Percentiles rank a stretch among this genome's conserved stretches.
Conservation (phyloP, 2,797 vertebrate species). For the Betta splendens region DNA sequence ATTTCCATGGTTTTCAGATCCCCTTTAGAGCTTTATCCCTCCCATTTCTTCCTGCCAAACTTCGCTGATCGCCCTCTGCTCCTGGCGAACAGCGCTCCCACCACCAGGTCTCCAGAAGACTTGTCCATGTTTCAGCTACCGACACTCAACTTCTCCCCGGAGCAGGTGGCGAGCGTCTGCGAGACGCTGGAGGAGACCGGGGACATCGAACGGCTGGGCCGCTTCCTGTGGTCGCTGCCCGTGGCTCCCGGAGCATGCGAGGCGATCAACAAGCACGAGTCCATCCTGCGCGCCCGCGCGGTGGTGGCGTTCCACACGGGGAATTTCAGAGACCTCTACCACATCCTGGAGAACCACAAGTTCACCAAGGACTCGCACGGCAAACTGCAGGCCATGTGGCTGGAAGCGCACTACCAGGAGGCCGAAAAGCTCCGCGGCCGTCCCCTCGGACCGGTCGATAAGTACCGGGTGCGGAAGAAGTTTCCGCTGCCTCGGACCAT, state of each 20-base stretch:
- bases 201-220: conserved; percentile 98
- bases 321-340: conserved; percentile 99
- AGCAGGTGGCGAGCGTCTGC: conserved; percentile 99
- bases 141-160: conserved; percentile 99
- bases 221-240: conserved; percentile 98
- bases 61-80: conserved; percentile 97
- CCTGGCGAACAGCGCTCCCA: conserved; percentile 93
- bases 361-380: conserved; percentile 99
- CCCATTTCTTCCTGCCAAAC: conserved; percentile 99
- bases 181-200: conserved; percentile 99
- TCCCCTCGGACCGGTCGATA: conserved; percentile 97
- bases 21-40: conserved; percentile 99
- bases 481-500: conserved; percentile 99
- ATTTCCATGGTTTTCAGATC: conserved; percentile 99
- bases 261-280: conserved; percentile 99
- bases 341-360: conserved; percentile 99
- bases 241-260: conserved; percentile 98
- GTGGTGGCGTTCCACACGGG: conserved; percentile 99
- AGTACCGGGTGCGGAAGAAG: conserved; percentile 99
- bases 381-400: conserved; percentile 99
- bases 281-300: conserved; percentile 96
- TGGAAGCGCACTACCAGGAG: conserved; percentile 99
- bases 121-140: conserved; percentile 99
- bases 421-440: conserved; percentile 98
- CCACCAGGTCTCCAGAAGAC: conserved; percentile 96